Conservation (phyloP, 92 coral and sea anemone genomes). For the Epizoanthus scotinus region DNA sequence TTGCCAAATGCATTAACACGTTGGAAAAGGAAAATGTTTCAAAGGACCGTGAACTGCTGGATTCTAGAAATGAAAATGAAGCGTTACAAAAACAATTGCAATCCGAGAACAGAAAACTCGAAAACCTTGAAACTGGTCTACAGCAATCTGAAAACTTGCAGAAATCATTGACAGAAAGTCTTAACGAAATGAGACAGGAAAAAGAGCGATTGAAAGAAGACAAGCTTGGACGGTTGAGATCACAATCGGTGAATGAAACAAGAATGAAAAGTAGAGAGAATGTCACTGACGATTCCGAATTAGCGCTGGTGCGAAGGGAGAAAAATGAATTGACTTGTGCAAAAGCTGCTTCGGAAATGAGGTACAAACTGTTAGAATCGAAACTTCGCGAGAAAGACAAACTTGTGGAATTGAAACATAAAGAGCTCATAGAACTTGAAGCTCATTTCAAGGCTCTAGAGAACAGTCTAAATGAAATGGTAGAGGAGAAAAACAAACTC, state of each 20-base stretch:
- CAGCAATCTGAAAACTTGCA: conserved; percentile 30
- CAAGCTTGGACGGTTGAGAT: not conserved
- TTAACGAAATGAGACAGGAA: conserved; percentile 27
- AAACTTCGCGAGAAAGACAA: conserved; percentile 49
- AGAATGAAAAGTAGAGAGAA: not conserved
- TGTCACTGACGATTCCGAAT: not conserved
- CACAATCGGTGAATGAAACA: not conserved
- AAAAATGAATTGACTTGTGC: conserved; percentile 42
- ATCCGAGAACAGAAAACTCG: conserved; percentile 42
- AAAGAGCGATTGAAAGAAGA: conserved; percentile 7
- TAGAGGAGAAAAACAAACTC: conserved; percentile 52
- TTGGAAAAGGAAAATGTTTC: conserved; percentile 24
- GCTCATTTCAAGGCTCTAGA: conserved; percentile 33
- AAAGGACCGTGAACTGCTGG: conserved; percentile 42
- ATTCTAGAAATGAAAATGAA: conserved; percentile 38
- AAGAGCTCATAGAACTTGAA: conserved; percentile 33
- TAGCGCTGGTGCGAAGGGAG: conserved; percentile 41
- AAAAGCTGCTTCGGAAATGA: conserved; percentile 42
- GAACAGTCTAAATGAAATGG: conserved; percentile 37
- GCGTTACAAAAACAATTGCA: conserved; percentile 37
- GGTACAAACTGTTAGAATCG: conserved; percentile 39
- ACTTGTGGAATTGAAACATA: conserved; percentile 33
- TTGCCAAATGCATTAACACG: conserved; percentile 11
- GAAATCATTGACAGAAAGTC: conserved; percentile 38
- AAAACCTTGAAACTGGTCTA: conserved; percentile 18